Evolutionary conservation across 2,888 invertebrate species (phyloP).

Genomic region (Lycophotia porphyrea): DNA sequence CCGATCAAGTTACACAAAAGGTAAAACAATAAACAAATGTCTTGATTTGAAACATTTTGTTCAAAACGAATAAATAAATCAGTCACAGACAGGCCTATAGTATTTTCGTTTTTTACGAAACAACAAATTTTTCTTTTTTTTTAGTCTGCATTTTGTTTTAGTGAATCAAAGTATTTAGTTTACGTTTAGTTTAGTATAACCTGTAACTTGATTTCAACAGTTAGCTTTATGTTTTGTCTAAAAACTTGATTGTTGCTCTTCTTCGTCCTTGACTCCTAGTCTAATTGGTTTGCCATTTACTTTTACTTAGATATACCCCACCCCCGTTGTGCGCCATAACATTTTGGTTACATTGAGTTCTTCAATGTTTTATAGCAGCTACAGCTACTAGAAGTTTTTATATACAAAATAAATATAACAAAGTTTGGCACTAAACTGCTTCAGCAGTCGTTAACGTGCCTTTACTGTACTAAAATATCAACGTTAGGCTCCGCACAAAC

Average conservation of each 20-base stretch:
- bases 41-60: conserved; percentile 13
- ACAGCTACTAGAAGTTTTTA: neutral
- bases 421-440: conserved; percentile 11
- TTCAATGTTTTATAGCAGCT: neutral
- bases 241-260: conserved; percentile 8
- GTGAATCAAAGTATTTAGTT: neutral
- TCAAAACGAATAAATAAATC: conserved; percentile 6
- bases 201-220: conserved; percentile 2
- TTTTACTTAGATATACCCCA: conserved; percentile 6
- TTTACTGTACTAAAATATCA: conserved; percentile 2
- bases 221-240: neutral
- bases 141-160: neutral
- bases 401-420: conserved; percentile 10
- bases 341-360: conserved; percentile 1
- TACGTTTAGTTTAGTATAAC: conserved; percentile 3
- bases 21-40: conserved; percentile 15
- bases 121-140: neutral
- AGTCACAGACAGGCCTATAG: neutral
- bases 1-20: conserved; percentile 21
- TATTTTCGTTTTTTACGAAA: neutral
- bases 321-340: neutral
- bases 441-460: neutral
- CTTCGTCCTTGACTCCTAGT: neutral
- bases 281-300: conserved; percentile 10
- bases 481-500: too few species aligned